Base-by-base conservation (phyloP, 2,888 invertebrate genomes). In the Tetragonula carbonaria region DNA sequence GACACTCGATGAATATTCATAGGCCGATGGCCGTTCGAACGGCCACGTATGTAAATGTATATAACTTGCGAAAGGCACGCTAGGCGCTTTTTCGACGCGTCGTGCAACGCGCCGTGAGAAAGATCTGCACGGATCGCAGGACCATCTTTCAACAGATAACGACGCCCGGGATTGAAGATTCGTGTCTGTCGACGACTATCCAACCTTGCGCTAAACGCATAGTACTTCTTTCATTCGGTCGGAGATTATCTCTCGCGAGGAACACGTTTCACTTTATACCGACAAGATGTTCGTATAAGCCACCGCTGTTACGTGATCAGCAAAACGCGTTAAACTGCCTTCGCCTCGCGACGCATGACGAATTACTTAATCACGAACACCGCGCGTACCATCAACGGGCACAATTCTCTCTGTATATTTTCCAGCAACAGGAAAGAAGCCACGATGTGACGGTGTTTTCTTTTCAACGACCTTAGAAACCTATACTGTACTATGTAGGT, bases 1-100 rank as follows among this genome's bases (percentile, higher is more conserved):
- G 59, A 13, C 78, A 84, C 18, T 11, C 67, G 16, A 90, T 91
- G 91, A 92, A 92, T 91, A 92, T 93, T 92, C 91, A 91, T 88
- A 72, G 80, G 21, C 8, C 28, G 73, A 72, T 82, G 85, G 82
- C 82, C 82, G 84, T 87, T 87, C 91, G 88, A 87, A 90, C 87
- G 86, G 89, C 83, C 85, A 80, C 85, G 75, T 86, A 85, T 79
- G 83, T 76, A 86, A 73, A 86, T 87, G 74, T 68, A 0, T 2
- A 28, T 28, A 0, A 0, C 4, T 18, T 8, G 74, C 73, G 71
- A 87, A 83, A 79, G 84, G 51, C 63, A 71, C 66, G 62, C 70
- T 28, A 28, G 23, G 4, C 8, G 28, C 8, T 14, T 57, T 70
- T 66, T 57, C n/a, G 8, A 74, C 45, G 38, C 51, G 23, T n/a